phyloP scores from a whole-genome alignment of 2,797 vertebrate species.

The Sebastes paucispinis region DNA sequence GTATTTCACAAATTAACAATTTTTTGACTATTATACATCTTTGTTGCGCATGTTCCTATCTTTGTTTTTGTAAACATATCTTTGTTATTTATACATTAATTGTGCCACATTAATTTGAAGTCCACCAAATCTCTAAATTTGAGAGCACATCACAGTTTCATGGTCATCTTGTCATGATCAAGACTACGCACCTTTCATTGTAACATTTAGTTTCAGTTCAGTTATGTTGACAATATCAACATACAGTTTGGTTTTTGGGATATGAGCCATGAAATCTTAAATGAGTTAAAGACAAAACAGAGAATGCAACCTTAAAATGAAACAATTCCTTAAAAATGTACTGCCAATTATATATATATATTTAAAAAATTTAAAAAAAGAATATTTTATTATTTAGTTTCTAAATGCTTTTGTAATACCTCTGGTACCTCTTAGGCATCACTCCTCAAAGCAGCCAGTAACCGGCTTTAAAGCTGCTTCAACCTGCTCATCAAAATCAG shows the following conservation, averaged over 20 bases:
- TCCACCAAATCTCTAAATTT: neutral
- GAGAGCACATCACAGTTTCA: neutral
- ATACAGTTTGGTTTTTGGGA: neutral
- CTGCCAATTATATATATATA: neutral
- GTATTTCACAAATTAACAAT: no score
- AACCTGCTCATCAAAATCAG: neutral
- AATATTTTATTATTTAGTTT: neutral
- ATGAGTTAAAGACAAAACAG: neutral
- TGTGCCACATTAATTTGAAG: neutral
- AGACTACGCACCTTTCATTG: neutral
- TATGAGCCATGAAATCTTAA: no score
- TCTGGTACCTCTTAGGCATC: neutral
- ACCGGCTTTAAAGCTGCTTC: neutral
- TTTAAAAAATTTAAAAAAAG: no score
- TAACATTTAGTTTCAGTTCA: neutral
- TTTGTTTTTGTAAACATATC: neutral
- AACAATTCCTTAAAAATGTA: accelerated
- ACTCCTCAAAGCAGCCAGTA: no score
- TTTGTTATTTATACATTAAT: neutral
- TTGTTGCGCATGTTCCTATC: no score
- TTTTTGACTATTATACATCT: no score
- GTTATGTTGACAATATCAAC: neutral
- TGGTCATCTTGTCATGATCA: neutral
- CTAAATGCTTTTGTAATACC: neutral
- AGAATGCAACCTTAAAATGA: neutral